A percentile compares a stretch with the other conserved stretches of the same genome.
These are phyloP conservation scores for Petromus typicus DNA, from an alignment of 2,113 vertebrate genomes.

Conservation along the genomic window DNA sequence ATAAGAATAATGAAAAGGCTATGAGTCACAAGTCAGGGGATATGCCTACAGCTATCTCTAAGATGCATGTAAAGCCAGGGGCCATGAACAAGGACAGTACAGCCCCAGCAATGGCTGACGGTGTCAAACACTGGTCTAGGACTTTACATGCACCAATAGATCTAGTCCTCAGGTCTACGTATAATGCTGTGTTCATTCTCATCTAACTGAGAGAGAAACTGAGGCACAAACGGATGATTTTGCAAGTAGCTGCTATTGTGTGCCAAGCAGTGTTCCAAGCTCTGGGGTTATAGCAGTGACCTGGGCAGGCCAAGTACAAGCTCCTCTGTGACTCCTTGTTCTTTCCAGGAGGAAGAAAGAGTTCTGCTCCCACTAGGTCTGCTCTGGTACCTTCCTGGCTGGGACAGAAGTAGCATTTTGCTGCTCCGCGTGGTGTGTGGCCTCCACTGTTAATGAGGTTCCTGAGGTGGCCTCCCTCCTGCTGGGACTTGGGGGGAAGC, in stretches of 20 bases:
- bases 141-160: not conserved
- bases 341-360: not conserved
- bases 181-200: not conserved
- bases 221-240: not conserved
- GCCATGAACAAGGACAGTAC: not conserved
- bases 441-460: not conserved
- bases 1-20: slow-evolving; percentile 52
- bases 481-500: not conserved
- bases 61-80: not conserved
- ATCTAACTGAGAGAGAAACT: not conserved
- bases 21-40: slow-evolving; percentile 24
- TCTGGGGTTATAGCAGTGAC: not conserved
- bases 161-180: not conserved
- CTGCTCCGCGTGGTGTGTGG: not conserved
- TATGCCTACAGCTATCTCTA: not conserved
- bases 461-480: not conserved
- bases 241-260: too few species aligned
- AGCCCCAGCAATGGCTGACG: not conserved
- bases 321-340: not conserved
- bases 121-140: not conserved
- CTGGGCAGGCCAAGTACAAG: not conserved
- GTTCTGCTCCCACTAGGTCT: too few species aligned
- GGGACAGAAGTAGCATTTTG: not conserved
- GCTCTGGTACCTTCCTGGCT: too few species aligned
- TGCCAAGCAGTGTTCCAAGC: not conserved